A percentile compares a stretch with the other conserved stretches of the same genome.
phyloP scores from a whole-genome alignment of 2,113 vertebrate species.

The Pseudorasbora parva region DNA sequence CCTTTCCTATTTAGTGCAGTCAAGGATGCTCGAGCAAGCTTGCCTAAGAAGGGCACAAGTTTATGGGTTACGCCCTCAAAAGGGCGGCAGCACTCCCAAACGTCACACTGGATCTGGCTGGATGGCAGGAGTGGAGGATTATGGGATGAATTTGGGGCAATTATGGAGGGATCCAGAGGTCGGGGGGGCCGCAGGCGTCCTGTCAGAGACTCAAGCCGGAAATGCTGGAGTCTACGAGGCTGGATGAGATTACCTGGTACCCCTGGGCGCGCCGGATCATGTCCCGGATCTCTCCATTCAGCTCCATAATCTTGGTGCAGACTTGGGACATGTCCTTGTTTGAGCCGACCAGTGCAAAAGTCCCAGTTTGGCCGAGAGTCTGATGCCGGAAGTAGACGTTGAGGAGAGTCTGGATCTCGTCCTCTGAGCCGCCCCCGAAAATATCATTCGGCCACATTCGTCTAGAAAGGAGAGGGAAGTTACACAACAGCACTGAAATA shows the following conservation, averaged over 20 bases:
- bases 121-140: slow-evolving; percentile 38
- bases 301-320: slow-evolving; percentile 94
- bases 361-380: slow-evolving; percentile 95
- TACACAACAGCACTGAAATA: neutral
- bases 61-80: slow-evolving; percentile 69
- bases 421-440: slow-evolving; percentile 92
- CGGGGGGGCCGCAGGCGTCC: slow-evolving; percentile 73
- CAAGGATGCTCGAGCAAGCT: slow-evolving; percentile 83
- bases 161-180: slow-evolving; percentile 51
- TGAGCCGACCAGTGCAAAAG: slow-evolving; percentile 95
- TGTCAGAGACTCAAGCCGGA: slow-evolving; percentile 98
- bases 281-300: slow-evolving; percentile 95
- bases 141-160: slow-evolving; percentile 45
- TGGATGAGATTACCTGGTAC: slow-evolving; percentile 90
- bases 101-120: slow-evolving; percentile 60
- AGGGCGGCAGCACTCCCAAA: slow-evolving; percentile 84
- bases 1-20: slow-evolving; percentile 80
- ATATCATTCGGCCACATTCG: slow-evolving; percentile 93
- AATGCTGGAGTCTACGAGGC: slow-evolving; percentile 92
- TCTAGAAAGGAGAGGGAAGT: slow-evolving; percentile 69
- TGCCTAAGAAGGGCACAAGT: slow-evolving; percentile 84
- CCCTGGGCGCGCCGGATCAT: slow-evolving; percentile 96
- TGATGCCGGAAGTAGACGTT: slow-evolving; percentile 98
- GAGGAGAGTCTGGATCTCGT: slow-evolving; percentile 96
- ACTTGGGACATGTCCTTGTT: slow-evolving; percentile 94